Conservation (phyloP, 1,140 invertebrate genomes). For the Brachionus calyciflorus region DNA sequence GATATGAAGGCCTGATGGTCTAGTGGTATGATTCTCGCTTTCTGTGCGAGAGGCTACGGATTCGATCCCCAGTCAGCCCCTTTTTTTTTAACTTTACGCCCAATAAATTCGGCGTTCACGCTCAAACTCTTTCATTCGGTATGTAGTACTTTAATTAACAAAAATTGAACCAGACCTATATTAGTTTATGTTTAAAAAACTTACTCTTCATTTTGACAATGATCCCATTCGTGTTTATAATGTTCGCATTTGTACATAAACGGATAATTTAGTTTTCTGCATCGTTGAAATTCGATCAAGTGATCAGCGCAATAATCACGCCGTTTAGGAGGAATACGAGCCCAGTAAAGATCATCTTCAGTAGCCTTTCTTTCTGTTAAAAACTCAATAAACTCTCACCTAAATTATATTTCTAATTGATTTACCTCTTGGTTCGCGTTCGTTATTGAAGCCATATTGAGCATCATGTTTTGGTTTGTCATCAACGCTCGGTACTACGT, state of each 20-base stretch:
- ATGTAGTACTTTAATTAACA: too few species aligned
- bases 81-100: too few species aligned
- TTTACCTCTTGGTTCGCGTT: slow-evolving; percentile 23
- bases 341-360: slow-evolving; percentile 43
- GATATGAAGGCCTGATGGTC: too few species aligned
- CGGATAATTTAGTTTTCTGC: slow-evolving; percentile 35
- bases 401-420: not conserved
- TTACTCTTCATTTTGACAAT: slow-evolving; percentile 47
- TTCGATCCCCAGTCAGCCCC: too few species aligned
- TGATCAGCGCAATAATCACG: slow-evolving; percentile 45
- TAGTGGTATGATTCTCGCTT: too few species aligned
- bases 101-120: too few species aligned
- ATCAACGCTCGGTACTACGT: slow-evolving; percentile 20
- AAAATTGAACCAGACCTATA: too few species aligned
- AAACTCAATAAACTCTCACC: not conserved
- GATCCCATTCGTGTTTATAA: slow-evolving; percentile 43
- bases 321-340: slow-evolving; percentile 24
- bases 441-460: slow-evolving; percentile 3
- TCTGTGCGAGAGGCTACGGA: too few species aligned
- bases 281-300: slow-evolving; percentile 32
- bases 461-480: slow-evolving; percentile 30
- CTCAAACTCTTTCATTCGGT: too few species aligned
- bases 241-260: slow-evolving; percentile 41
- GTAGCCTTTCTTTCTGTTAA: not conserved
- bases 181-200: too few species aligned